These are phyloP conservation scores for Pterostichus madidus DNA, from an alignment of 2,888 invertebrate genomes.

Conservation along the genomic window DNA sequence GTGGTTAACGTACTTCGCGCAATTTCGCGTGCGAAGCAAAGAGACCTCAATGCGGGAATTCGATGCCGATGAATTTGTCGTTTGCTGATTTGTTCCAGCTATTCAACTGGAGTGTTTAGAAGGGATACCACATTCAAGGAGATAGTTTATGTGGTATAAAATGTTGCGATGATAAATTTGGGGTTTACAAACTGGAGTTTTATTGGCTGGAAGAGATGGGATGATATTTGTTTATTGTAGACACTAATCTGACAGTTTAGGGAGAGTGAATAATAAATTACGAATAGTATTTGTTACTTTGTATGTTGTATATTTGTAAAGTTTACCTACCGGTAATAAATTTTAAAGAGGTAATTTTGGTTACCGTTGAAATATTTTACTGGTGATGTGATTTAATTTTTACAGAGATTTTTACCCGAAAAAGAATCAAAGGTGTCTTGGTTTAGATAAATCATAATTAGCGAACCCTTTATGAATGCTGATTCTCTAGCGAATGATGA, in stretches of 20 bases:
- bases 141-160: slow-evolving; percentile 46
- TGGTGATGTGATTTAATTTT: neutral
- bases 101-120: neutral
- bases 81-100: slow-evolving; percentile 55
- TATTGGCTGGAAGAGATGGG: slow-evolving; percentile 8
- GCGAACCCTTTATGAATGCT: too few species aligned
- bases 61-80: slow-evolving; percentile 55
- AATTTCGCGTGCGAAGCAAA: slow-evolving; percentile 12
- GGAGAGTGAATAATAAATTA: slow-evolving; percentile 12
- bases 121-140: slow-evolving; percentile 1
- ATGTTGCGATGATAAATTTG: slow-evolving; percentile 31
- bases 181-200: slow-evolving; percentile 25
- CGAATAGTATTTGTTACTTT: slow-evolving; percentile 12
- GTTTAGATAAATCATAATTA: too few species aligned
- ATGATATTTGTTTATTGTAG: slow-evolving; percentile 39
- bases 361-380: slow-evolving; percentile 9
- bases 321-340: slow-evolving; percentile 7
- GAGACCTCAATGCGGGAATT: slow-evolving; percentile 32
- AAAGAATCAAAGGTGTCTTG: too few species aligned
- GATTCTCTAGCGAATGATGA: too few species aligned
- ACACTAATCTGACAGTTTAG: slow-evolving; percentile 33
- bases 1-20: slow-evolving; percentile 61
- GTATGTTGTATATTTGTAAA: slow-evolving; percentile 8
- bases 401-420: too few species aligned
- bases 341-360: slow-evolving; percentile 1